These are phyloP conservation scores for Pristiophorus japonicus DNA, from an alignment of 2,113 vertebrate genomes.

Conservation along the genomic window DNA sequence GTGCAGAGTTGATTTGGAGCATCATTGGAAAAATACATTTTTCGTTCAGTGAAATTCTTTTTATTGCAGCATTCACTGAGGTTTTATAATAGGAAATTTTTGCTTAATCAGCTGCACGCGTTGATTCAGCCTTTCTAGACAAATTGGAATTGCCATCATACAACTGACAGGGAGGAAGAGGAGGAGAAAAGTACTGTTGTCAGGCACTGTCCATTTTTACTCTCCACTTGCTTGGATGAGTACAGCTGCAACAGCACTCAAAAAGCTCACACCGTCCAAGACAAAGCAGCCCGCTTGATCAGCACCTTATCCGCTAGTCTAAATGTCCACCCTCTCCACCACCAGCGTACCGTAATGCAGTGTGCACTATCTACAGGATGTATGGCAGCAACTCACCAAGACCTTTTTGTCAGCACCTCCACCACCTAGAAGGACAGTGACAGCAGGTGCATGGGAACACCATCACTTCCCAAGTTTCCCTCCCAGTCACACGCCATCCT, in stretches of 20 bases:
- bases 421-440: background rate
- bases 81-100: background rate
- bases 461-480: background rate
- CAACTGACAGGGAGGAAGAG: background rate
- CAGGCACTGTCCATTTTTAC: background rate
- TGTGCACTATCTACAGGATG: background rate
- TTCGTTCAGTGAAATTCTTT: background rate
- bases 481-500: background rate
- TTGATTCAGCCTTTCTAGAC: background rate
- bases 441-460: background rate
- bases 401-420: background rate
- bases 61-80: background rate
- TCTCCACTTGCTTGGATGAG: background rate
- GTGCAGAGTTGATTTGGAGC: background rate
- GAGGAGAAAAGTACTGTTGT: background rate
- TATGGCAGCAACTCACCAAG: background rate
- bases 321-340: background rate
- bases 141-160: background rate
- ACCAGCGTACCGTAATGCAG: background rate
- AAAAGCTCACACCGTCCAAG: background rate
- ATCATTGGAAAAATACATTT: background rate
- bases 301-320: background rate
- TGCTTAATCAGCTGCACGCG: background rate
- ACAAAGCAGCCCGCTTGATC: background rate
- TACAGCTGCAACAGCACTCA: background rate